Conservation (phyloP, 2,797 vertebrate species). For the Natrix natrix region DNA sequence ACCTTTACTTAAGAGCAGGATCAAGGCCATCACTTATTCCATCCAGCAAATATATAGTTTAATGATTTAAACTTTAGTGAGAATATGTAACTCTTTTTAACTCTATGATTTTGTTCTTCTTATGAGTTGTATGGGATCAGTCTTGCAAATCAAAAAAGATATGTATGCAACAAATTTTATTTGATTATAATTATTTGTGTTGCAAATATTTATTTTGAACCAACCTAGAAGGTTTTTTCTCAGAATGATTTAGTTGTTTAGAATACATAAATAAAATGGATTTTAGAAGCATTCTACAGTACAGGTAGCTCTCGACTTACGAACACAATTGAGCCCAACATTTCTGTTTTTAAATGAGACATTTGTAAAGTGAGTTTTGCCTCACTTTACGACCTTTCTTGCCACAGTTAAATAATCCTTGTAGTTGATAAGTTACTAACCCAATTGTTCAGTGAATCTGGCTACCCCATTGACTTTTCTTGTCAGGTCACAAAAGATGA, state of each 20-base stretch:
- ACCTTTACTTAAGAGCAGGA: neutral
- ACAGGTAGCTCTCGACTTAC: neutral
- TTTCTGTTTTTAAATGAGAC: neutral
- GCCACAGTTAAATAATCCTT: neutral
- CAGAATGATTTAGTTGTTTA: neutral
- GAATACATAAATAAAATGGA: neutral
- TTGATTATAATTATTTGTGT: neutral
- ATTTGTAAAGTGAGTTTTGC: neutral
- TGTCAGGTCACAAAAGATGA: neutral
- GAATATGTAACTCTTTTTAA: neutral
- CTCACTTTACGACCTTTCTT: neutral
- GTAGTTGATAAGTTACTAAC: neutral
- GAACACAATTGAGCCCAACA: neutral
- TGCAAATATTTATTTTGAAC: neutral
- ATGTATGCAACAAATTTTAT: neutral
- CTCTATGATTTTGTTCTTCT: neutral
- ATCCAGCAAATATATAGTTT: neutral
- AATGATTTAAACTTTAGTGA: rapidly evolving
- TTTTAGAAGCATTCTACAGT: neutral
- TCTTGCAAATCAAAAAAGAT: neutral
- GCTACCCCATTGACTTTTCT: neutral
- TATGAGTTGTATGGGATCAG: too few relatives aligned
- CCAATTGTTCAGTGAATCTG: neutral
- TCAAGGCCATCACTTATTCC: rapidly evolving
- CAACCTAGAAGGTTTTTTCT: too few relatives aligned